A percentile compares a stretch with the other conserved stretches of the same genome.
These are phyloP conservation scores for Papilio protenor DNA, from an alignment of 2,888 invertebrate genomes.

Conservation along the genomic window DNA sequence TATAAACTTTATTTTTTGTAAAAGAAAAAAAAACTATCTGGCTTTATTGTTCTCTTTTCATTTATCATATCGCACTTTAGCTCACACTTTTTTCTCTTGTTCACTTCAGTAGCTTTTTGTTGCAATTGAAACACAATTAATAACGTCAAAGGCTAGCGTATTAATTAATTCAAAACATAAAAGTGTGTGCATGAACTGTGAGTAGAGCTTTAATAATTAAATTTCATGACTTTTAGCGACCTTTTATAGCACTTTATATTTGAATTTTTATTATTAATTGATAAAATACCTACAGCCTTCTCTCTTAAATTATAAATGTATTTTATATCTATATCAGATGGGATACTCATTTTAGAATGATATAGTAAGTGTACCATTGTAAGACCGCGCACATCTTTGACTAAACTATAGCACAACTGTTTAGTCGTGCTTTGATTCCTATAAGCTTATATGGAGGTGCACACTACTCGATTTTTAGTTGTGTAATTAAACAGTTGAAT, in stretches of 20 bases:
- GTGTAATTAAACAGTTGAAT: no score
- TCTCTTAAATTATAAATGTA: no score
- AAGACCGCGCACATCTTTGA: no score
- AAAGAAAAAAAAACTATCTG: not conserved
- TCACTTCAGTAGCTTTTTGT: not conserved
- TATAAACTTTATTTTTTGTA: not conserved
- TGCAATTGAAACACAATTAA: not conserved
- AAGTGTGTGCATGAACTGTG: not conserved
- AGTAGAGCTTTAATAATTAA: not conserved
- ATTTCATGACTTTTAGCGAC: not conserved
- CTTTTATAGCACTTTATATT: not conserved
- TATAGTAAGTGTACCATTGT: no score
- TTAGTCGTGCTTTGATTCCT: no score
- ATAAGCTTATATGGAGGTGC: no score
- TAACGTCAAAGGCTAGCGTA: not conserved
- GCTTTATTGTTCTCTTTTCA: not conserved
- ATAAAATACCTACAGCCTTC: not conserved
- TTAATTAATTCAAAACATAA: slow-evolving; percentile 1
- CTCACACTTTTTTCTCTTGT: not conserved
- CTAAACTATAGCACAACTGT: no score
- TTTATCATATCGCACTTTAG: not conserved
- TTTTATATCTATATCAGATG: no score
- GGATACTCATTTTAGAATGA: no score
- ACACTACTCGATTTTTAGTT: no score
- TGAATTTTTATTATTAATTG: not conserved